A percentile compares a stretch with the other conserved stretches of the same genome.
Evolutionary conservation across 2,113 vertebrate species (phyloP).

Genomic region (Sterna hirundo): DNA sequence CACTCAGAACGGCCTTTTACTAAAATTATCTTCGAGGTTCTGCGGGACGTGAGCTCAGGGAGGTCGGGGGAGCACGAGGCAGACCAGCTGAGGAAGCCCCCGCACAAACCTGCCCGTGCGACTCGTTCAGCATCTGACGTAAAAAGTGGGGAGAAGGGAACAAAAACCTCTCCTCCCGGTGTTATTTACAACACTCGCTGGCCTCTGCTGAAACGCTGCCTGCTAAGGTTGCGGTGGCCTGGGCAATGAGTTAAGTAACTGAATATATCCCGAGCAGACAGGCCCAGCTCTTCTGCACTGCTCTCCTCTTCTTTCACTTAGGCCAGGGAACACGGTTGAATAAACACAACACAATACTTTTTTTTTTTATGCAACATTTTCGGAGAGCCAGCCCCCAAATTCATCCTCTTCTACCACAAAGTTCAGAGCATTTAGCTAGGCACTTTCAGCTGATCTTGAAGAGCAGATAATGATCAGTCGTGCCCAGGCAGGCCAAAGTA

Average conservation of each 20-base stretch:
- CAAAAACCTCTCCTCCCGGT: background rate
- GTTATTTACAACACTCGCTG: background rate
- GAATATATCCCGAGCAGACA: background rate
- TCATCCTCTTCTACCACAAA: background rate
- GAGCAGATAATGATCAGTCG: constrained; percentile 30
- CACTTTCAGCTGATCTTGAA: constrained; percentile 14
- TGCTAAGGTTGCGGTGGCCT: background rate
- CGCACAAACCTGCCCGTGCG: accelerated
- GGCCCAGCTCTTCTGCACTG: background rate
- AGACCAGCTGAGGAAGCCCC: background rate
- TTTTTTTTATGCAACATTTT: background rate
- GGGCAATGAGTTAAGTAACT: background rate
- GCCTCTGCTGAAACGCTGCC: background rate
- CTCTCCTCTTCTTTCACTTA: background rate
- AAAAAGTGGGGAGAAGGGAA: background rate
- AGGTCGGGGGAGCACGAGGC: background rate
- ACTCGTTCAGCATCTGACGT: background rate
- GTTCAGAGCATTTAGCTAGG: background rate
- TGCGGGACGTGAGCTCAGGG: background rate
- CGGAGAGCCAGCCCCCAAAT: background rate
- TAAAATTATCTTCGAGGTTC: background rate
- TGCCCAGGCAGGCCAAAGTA: constrained; percentile 5
- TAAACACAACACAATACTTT: background rate
- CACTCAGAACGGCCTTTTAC: background rate
- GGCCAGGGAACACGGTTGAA: accelerated